These are phyloP conservation scores for Andrena marginata DNA, from an alignment of 2,888 invertebrate genomes.

Conservation along the genomic window DNA sequence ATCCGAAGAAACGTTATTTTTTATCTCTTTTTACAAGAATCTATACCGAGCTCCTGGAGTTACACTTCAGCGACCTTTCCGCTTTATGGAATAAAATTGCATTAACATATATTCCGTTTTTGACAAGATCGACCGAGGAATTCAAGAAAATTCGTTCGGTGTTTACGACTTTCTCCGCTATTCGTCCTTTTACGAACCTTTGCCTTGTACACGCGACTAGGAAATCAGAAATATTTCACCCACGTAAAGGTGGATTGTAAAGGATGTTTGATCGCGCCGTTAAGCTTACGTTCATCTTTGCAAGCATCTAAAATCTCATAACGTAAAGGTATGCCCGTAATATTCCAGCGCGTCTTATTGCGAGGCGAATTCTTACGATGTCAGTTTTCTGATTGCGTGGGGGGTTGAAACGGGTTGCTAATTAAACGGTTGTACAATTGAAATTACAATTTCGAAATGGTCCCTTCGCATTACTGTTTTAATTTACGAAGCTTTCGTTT, in stretches of 20 bases:
- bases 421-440: no score
- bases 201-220: not conserved
- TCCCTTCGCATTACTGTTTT: not conserved
- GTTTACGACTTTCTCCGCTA: not conserved
- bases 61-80: not conserved
- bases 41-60: not conserved
- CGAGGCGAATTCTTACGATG: no score
- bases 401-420: no score
- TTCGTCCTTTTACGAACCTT: not conserved
- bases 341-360: no score
- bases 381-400: no score
- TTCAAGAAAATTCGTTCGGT: not conserved
- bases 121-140: not conserved
- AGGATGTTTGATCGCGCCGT: not conserved
- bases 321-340: not conserved
- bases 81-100: not conserved
- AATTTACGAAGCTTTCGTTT: not conserved
- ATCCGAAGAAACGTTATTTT: no score
- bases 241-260: not conserved
- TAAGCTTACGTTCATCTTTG: not conserved
- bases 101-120: not conserved
- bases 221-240: not conserved
- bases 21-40: no score
- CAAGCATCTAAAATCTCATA: not conserved
- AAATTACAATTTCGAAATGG: no score